These are phyloP conservation scores for Perodicticus potto DNA, from an alignment of 2,797 vertebrate genomes.

Conservation along the genomic window DNA sequence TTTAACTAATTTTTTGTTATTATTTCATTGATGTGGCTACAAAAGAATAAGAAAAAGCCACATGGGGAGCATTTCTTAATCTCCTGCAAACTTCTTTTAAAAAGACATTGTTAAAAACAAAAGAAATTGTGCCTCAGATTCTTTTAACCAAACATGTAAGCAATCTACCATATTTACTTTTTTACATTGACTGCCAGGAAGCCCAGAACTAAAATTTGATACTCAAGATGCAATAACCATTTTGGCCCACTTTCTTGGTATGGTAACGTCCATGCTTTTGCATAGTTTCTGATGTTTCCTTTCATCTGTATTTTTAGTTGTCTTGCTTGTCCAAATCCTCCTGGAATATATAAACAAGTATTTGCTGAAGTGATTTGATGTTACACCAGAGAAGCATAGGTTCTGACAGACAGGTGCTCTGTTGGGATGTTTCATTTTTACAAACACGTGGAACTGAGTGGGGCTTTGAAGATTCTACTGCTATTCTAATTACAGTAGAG, in stretches of 20 bases:
- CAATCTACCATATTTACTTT: conserved; percentile 21
- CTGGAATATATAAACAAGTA: conserved; percentile 16
- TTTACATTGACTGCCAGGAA: conserved; percentile 55
- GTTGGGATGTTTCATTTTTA: conserved; percentile 26
- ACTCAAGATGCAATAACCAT: not conserved
- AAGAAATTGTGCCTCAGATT: not conserved
- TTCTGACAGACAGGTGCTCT: not conserved
- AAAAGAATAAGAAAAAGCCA: conserved; percentile 40
- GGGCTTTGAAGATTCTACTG: not conserved
- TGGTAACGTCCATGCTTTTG: not conserved
- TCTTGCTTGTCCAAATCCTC: not conserved
- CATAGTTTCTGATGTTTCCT: conserved; percentile 6
- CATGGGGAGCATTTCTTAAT: conserved; percentile 16
- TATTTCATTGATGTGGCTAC: conserved; percentile 30
- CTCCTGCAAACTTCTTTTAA: not conserved
- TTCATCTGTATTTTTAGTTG: not conserved
- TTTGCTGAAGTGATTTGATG: not conserved
- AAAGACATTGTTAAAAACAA: not conserved
- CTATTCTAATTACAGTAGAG: not conserved
- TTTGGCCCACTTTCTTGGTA: not conserved
- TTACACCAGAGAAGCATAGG: conserved; percentile 21
- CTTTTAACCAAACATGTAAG: conserved; percentile 17
- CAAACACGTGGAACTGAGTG: not conserved
- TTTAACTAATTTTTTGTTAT: conserved; percentile 38
- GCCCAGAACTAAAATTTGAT: conserved; percentile 46